Percentiles rank a stretch among this genome's conserved stretches.
These are phyloP conservation scores for Ophion ellenae DNA, from an alignment of 2,888 invertebrate species.

Conservation along the genomic window DNA sequence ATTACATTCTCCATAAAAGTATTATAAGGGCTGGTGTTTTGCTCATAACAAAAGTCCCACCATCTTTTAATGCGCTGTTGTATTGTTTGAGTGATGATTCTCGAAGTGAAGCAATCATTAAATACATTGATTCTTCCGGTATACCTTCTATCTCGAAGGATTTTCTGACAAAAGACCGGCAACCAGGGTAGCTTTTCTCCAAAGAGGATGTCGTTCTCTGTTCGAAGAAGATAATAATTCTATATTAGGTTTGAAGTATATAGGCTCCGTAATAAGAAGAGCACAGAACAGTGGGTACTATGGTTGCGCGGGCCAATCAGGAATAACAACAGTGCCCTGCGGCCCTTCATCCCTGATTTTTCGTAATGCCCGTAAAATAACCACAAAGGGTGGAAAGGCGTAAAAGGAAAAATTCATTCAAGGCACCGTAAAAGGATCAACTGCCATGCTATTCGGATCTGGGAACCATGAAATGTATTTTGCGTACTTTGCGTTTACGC, in stretches of 20 bases:
- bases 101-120: conserved; percentile 59
- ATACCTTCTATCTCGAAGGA: conserved; percentile 38
- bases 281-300: too few species aligned
- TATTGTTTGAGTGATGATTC: conserved; percentile 60
- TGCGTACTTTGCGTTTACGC: conserved; percentile 71
- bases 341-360: conserved; percentile 54
- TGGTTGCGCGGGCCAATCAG: too few species aligned
- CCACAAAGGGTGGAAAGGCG: conserved; percentile 33
- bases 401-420: conserved; percentile 31
- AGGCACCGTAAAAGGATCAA: conserved; percentile 37
- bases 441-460: conserved; percentile 66
- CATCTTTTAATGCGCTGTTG: conserved; percentile 34
- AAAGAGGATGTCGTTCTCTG: too few species aligned
- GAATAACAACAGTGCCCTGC: conserved; percentile 54
- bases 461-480: conserved; percentile 70
- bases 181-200: too few species aligned
- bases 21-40: conserved; percentile 33
- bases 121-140: conserved; percentile 39
- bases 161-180: conserved; percentile 57
- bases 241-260: too few species aligned
- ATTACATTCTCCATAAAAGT: conserved; percentile 36
- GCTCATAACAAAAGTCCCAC: conserved; percentile 16
- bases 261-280: too few species aligned
- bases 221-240: too few species aligned
- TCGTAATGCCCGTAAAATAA: conserved; percentile 28